Conservation (phyloP, 2,888 invertebrate species). For the Euplexia lucipara region DNA sequence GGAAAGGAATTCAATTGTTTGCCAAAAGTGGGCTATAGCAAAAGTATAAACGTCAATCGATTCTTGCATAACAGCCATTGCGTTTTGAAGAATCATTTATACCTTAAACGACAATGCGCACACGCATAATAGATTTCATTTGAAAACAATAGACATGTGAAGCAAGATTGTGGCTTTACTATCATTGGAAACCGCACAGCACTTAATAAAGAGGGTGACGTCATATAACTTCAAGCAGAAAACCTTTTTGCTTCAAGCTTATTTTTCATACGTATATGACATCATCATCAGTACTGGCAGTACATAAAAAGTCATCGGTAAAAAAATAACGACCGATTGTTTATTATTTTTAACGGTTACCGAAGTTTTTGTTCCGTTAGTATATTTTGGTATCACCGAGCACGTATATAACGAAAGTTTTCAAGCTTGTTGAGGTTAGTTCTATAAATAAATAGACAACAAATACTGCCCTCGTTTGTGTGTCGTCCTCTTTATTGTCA, state of each 20-base stretch:
- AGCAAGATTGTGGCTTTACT: conserved; percentile 53
- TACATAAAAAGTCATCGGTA: conserved; percentile 45
- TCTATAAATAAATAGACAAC: conserved; percentile 45
- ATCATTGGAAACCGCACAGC: conserved; percentile 45
- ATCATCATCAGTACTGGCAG: conserved; percentile 46
- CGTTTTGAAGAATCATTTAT: conserved; percentile 38
- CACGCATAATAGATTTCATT: conserved; percentile 40
- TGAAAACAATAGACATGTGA: conserved; percentile 56
- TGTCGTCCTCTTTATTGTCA: conserved; percentile 34
- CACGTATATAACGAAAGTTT: conserved; percentile 25
- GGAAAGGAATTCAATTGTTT: conserved; percentile 2
- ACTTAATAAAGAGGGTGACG: conserved; percentile 42
- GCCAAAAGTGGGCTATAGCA: conserved; percentile 17
- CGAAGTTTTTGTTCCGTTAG: conserved; percentile 40
- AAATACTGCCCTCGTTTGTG: conserved; percentile 25
- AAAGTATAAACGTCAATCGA: conserved; percentile 24
- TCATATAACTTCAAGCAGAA: conserved; percentile 24
- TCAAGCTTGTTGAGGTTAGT: conserved; percentile 36
- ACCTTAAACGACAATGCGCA: conserved; percentile 50
- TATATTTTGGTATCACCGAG: conserved; percentile 38
- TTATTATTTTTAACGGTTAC: conserved; percentile 58
- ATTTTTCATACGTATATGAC: conserved; percentile 49
- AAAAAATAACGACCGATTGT: conserved; percentile 53
- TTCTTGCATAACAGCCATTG: conserved; percentile 50
- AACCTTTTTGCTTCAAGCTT: conserved; percentile 33